Base-by-base conservation (phyloP, 37 sponge, comb jelly and placozoan genomes). In the Aphrocallistes beatrix region DNA sequence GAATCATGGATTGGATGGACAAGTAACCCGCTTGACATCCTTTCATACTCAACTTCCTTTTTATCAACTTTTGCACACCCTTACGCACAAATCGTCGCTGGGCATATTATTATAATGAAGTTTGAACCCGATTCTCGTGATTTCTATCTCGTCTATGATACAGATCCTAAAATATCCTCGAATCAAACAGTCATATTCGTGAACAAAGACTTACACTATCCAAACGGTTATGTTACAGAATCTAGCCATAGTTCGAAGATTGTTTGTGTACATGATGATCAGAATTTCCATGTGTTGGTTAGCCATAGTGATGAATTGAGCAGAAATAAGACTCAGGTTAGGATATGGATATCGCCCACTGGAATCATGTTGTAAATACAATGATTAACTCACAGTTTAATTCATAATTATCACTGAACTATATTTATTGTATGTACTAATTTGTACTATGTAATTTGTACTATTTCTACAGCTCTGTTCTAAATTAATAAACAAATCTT, bases 151-250 rank as follows among this genome's bases (percentile, higher is more conserved):
- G 25, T 28, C 25, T 60, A 60, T 28, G n/a, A 25, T 60, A 13
- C 75, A 6, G n/a, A 60, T 60, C 25, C 75, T 19, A 60, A 13
- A 60, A 60, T 60, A 60, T 25, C 8, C 8, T 60, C 75, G 75
- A 60, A 60, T 60, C 28, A 60, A 13, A 19, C 75, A 32, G 75
- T 60, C n/a, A 60, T 60, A 60, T 60, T 60, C 75, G 75, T 60
- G 8, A 60, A 60, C 34, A 60, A 60, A 30, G 75, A 60, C 8
- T 32, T 60, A 30, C 75, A 60, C 34, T 60, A 60, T 28, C 75
- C 75, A 60, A 60, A 60, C n/a, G 75, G n/a, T 28, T 60, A 25
- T 30, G n/a, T 6, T 28, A 13, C n/a, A 60, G 3, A 3, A 8
- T 3, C 75, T 6, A 60, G 28, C 25, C 75, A 19, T 25, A 13